phyloP scores from a whole-genome alignment of 2,113 vertebrate genomes.

The Mormyrus lacerda region DNA sequence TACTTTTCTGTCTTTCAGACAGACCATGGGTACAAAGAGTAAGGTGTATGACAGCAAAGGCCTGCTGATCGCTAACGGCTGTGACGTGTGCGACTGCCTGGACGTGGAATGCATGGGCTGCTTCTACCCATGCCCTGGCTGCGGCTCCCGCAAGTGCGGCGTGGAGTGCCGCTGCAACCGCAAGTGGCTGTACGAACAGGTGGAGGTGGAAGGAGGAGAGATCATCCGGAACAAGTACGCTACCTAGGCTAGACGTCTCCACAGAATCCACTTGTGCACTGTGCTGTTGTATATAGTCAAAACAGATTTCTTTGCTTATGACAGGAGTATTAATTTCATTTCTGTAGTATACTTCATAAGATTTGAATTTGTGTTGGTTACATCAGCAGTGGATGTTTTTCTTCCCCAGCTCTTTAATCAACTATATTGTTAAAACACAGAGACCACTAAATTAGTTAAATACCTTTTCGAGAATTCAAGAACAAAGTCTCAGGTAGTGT shows the following conservation, averaged over 20 bases:
- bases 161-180: constrained; percentile 89
- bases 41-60: constrained; percentile 87
- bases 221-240: constrained; percentile 86
- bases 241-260: constrained; percentile 39
- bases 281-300: background rate
- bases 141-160: constrained; percentile 83
- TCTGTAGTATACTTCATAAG: background rate
- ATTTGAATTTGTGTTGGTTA: background rate
- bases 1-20: constrained; percentile 54
- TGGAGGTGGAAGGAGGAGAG: constrained; percentile 93
- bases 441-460: background rate
- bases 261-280: background rate
- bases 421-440: background rate
- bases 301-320: background rate
- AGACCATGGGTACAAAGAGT: constrained; percentile 71
- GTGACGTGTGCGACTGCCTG: constrained; percentile 91
- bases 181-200: constrained; percentile 96
- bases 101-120: constrained; percentile 90
- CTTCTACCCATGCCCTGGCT: constrained; percentile 87
- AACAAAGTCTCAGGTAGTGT: background rate
- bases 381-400: background rate
- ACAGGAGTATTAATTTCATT: background rate
- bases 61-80: constrained; percentile 74
- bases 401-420: background rate
- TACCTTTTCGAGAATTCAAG: too few species aligned